phyloP scores from a whole-genome alignment of 1,140 invertebrate species.

The Battus philenor region DNA sequence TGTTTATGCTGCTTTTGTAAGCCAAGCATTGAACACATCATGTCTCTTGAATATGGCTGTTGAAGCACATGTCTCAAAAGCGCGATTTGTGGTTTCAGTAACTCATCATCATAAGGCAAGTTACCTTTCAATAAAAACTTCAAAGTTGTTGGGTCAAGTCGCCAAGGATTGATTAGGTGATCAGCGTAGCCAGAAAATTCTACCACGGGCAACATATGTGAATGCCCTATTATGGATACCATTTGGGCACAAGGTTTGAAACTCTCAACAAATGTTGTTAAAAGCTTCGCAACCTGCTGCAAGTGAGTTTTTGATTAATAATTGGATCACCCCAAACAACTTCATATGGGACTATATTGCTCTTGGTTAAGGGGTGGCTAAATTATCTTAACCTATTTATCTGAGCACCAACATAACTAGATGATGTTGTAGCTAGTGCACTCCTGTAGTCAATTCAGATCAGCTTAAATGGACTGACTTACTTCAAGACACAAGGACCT shows the following conservation, averaged over 20 bases:
- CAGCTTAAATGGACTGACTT: too few species aligned
- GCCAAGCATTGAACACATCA: constrained; percentile 96
- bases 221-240: constrained; percentile 94
- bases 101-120: constrained; percentile 92
- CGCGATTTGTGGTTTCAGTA: constrained; percentile 92
- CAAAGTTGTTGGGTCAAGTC: constrained; percentile 89
- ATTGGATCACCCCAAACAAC: too few species aligned
- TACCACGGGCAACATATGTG: constrained; percentile 94
- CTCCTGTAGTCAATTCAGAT: too few species aligned
- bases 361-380: too few species aligned
- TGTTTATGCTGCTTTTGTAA: constrained; percentile 95
- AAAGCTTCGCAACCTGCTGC: constrained; percentile 88
- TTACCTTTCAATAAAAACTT: constrained; percentile 94
- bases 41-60: constrained; percentile 96
- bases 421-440: too few species aligned
- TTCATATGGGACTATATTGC: too few species aligned
- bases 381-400: too few species aligned
- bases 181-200: constrained; percentile 92
- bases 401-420: too few species aligned
- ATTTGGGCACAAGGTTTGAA: constrained; percentile 95
- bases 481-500: too few species aligned
- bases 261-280: constrained; percentile 93
- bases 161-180: constrained; percentile 93
- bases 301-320: too few species aligned
- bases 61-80: constrained; percentile 93